Evolutionary conservation across 2,888 invertebrate species (phyloP).

Genomic region (Danaus chrysippus): DNA sequence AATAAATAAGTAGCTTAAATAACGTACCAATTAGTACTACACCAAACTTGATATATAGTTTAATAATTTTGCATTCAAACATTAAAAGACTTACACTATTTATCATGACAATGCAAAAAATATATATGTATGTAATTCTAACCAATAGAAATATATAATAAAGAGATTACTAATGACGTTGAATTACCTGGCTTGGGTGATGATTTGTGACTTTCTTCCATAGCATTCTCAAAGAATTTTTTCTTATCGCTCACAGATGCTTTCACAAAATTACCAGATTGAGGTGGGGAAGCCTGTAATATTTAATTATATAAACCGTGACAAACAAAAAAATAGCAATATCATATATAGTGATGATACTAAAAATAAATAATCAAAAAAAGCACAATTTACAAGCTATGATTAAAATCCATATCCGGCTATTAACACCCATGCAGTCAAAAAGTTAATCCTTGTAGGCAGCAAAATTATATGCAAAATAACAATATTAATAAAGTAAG

Average conservation of each 20-base stretch:
- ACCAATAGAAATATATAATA: background rate
- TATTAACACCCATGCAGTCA: conserved; percentile 72
- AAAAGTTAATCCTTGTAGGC: conserved; percentile 40
- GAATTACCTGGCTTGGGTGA: conserved; percentile 87
- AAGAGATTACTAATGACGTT: background rate
- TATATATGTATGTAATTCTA: no score
- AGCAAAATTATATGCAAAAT: conserved; percentile 41
- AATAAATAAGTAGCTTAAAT: no score
- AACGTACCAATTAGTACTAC: no score
- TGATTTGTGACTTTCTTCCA: conserved; percentile 94
- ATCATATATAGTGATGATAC: conserved; percentile 31
- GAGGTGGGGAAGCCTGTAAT: conserved; percentile 81
- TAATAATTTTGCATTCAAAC: no score
- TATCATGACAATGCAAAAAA: no score
- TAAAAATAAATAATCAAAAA: conserved; percentile 50
- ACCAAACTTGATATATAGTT: no score
- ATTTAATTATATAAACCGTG: conserved; percentile 10
- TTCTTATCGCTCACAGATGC: conserved; percentile 95
- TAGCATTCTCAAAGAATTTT: conserved; percentile 96
- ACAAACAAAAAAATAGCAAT: background rate
- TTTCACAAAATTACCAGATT: conserved; percentile 86
- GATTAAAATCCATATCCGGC: conserved; percentile 59
- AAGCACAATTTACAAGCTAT: conserved; percentile 71
- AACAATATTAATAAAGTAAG: conserved; percentile 50
- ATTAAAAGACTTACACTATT: no score